These are phyloP conservation scores for Pseudomugil tenellus DNA, from an alignment of 2,797 vertebrate species.

Conservation along the genomic window DNA sequence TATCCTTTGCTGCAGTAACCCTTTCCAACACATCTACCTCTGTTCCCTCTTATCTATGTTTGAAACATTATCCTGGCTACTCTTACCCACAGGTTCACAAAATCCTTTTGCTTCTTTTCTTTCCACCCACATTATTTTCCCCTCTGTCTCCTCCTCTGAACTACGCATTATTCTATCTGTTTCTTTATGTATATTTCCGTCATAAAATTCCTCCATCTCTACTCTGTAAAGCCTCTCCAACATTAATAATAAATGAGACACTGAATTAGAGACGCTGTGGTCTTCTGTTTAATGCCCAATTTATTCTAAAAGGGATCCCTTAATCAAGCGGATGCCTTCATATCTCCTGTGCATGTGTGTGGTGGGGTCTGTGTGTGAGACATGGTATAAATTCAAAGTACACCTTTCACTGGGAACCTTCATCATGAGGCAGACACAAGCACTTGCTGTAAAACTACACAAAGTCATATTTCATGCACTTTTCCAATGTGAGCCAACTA, in stretches of 20 bases:
- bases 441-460: constrained; percentile 24
- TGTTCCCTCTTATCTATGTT: not conserved
- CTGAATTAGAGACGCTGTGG: constrained; percentile 40
- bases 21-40: not conserved
- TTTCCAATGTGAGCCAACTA: constrained; percentile 6
- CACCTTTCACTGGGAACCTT: constrained; percentile 4
- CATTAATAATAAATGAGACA: constrained; percentile 33
- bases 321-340: constrained; percentile 4
- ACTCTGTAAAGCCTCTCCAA: constrained; percentile 26
- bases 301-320: constrained; percentile 33
- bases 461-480: constrained; percentile 2
- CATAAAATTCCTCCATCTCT: constrained; percentile 21
- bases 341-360: not conserved
- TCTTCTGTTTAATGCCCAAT: constrained; percentile 34
- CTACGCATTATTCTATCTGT: not conserved
- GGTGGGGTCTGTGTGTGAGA: not conserved
- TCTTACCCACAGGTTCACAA: constrained; percentile 14
- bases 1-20: not conserved
- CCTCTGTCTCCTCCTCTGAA: not conserved
- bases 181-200: constrained; percentile 11
- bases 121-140: constrained; percentile 8
- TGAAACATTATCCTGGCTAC: constrained; percentile 1
- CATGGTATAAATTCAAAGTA: constrained; percentile 16
- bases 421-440: not conserved
- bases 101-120: constrained; percentile 1